Evolutionary conservation across 30 jellyfish, hydroid and myxozoan species (phyloP), one percentile per base, ranked within the genome.

Genomic region (Hydra vulgaris): DNA sequence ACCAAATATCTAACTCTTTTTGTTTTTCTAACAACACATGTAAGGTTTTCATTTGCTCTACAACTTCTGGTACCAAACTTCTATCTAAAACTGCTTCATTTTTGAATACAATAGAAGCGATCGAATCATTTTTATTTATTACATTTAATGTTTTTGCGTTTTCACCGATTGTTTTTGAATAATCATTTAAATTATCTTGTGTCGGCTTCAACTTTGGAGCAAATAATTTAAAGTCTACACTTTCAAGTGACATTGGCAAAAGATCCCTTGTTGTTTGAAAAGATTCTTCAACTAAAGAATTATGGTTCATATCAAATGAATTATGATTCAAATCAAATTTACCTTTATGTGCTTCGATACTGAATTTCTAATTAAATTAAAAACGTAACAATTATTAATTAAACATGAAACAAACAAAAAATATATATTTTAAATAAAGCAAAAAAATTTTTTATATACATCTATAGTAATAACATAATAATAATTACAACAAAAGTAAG

Each of bases 11-110:
- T 16, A 75, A 26, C 56, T 75, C 83, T 21, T 75, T 75, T 75
- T 75, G 83, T 70, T 75, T 66, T 75, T 75, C 83, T 75, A 25
- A 70, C 25, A 75, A 54, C 56, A 75, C 4, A 26, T 75, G 83
- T 23, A 75, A 75, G 26, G 74, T 23, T 53, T 75, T 54, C 83
- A 75, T 75, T 75, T 75, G 83, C 71, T 75, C 83, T 4, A 75
- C 18, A 21, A 75, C 83, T 54, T 75, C 83, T 0, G 83, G 83
- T 17, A 25, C 83, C 8, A 71, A 40, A 12, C 61, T 40, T 40
- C 5, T 40, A 12, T 40, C 61, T 40, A 12, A 40, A 40, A 40
- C 12, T 40, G 61, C 61, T 3, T 40, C 61, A 40, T 40, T 40
- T 40, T 40, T 5, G 5, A 40, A 40, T 12, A 3, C 61, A 3